Evolutionary conservation across 2,888 invertebrate species (phyloP), one percentile per base, ranked within the genome.

Genomic region (Limenitis camilla): DNA sequence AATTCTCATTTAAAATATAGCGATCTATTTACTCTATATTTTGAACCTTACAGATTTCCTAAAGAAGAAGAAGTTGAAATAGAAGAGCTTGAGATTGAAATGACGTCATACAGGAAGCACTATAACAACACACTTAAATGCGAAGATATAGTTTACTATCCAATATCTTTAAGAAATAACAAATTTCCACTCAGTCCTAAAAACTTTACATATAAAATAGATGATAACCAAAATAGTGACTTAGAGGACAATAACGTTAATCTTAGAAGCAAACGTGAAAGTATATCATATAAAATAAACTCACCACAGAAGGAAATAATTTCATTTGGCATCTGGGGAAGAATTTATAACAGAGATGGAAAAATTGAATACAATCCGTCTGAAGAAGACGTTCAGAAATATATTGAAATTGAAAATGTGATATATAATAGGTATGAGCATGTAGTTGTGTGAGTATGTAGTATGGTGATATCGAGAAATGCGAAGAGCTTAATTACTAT

Each of bases 341-440:
- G 89, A 49, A 69, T 89, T 7, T 90, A 75, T 55, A 78, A 74
- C 1, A 81, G 84, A 67, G 88, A 90, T 65, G 81, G 84, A 8
- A 72, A 74, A 50, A 70, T 78, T 40, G 79, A 74, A 49, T 66
- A 57, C 5, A 53, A 49, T 2, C 58, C 63, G 0, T 65, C 75
- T 0, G 66, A 68, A 3, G 71, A 74, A 43, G 84, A 85, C 52
- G 29, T 71, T 6, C 54, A 65, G 2, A 61, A 60, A 6, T 83
- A 73, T 49, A 63, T 70, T 19, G 67, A 69, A 51, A 58, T 79
- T 0, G 71, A 83, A 57, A 71, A 78, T 53, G 19, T 62, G 0
- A 78, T 84, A 61, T 83, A 74, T 56, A 29, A 27, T 36, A 28
- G 3, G 19, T 30, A 39, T 11, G 36, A 36, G 9, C 35, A 54